phyloP scores from a whole-genome alignment of 2,888 invertebrate genomes.

The Watsonalla cultraria region DNA sequence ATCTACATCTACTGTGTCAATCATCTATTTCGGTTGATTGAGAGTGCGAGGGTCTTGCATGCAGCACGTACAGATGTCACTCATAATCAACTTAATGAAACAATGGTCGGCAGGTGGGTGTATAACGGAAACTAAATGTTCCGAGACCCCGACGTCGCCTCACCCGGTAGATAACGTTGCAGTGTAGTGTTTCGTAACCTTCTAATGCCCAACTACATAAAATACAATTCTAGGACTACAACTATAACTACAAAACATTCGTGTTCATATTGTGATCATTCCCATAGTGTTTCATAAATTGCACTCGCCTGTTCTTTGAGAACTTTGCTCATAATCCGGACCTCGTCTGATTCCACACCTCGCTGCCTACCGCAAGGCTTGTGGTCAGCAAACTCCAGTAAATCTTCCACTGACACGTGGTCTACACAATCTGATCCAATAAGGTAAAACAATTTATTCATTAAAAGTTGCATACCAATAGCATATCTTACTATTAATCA shows the following conservation, averaged over 20 bases:
- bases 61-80: too few species aligned
- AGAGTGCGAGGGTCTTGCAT: too few species aligned
- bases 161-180: too few species aligned
- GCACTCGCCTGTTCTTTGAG: constrained; percentile 81
- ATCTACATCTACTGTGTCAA: too few species aligned
- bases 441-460: neutral
- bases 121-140: too few species aligned
- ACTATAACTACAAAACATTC: neutral
- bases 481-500: neutral
- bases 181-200: too few species aligned
- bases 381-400: constrained; percentile 91
- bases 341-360: constrained; percentile 94
- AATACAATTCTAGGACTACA: too few species aligned
- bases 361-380: constrained; percentile 90
- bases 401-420: constrained; percentile 94
- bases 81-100: too few species aligned
- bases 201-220: too few species aligned
- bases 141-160: too few species aligned
- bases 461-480: neutral
- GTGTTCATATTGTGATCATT: neutral
- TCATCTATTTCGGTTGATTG: too few species aligned
- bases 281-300: neutral
- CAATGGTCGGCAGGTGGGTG: too few species aligned
- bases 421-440: constrained; percentile 74
- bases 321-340: constrained; percentile 93